Conservation (phyloP, 2,797 vertebrate genomes). For the Acrossocheilus fasciatus region DNA sequence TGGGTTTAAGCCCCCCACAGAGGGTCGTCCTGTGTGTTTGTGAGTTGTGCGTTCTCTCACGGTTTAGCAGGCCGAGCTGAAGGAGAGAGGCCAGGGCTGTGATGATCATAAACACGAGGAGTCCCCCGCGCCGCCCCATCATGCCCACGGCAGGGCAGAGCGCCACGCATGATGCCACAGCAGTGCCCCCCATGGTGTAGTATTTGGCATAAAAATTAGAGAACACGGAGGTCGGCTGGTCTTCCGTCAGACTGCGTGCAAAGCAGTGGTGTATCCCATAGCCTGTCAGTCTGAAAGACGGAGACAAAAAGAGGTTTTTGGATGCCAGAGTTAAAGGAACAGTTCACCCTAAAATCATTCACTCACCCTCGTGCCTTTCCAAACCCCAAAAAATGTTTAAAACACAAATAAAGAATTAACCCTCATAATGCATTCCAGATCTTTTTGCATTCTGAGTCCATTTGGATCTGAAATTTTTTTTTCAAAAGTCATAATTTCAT, state of each 20-base stretch:
- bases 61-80: slow-evolving; percentile 93
- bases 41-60: slow-evolving; percentile 79
- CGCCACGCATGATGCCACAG: slow-evolving; percentile 90
- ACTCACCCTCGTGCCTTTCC: not conserved
- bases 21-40: slow-evolving; percentile 6
- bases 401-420: not conserved
- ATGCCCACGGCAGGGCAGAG: slow-evolving; percentile 91
- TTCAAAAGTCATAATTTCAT: too few species aligned
- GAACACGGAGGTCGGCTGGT: slow-evolving; percentile 84
- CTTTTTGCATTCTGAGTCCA: too few species aligned
- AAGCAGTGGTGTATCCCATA: slow-evolving; percentile 98
- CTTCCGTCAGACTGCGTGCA: slow-evolving; percentile 93
- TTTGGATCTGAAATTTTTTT: too few species aligned
- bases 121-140: slow-evolving; percentile 93
- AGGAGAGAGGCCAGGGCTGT: slow-evolving; percentile 94
- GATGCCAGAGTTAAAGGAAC: not conserved
- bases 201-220: slow-evolving; percentile 94
- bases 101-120: slow-evolving; percentile 97
- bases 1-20: not conserved
- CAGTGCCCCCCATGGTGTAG: slow-evolving; percentile 92
- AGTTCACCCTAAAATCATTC: not conserved
- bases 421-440: too few species aligned
- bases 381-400: not conserved
- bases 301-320: slow-evolving; percentile 40
- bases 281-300: slow-evolving; percentile 86